Percentiles rank a stretch among this genome's conserved stretches.
Evolutionary conservation across 2,888 invertebrate species (phyloP).

Genomic region (Meloe dianella): DNA sequence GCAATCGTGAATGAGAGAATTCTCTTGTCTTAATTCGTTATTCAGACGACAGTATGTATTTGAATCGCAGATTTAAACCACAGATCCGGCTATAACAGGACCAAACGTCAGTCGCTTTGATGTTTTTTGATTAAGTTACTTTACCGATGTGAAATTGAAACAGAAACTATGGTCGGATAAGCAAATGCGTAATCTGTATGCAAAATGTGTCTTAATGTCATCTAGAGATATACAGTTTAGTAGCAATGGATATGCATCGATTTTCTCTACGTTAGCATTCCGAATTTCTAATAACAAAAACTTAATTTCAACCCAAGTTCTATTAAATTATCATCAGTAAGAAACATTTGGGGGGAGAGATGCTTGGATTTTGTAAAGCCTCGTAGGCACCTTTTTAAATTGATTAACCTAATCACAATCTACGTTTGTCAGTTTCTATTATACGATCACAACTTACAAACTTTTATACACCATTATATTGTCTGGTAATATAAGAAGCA

Average conservation of each 20-base stretch:
- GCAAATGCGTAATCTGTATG: slow-evolving; percentile 58
- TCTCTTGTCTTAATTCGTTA: slow-evolving; percentile 44
- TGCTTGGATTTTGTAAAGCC: not conserved
- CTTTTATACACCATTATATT: not conserved
- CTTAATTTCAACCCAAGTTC: slow-evolving; percentile 21
- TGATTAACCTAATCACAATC: slow-evolving; percentile 3
- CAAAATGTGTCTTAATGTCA: slow-evolving; percentile 48
- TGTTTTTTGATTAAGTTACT: slow-evolving; percentile 57
- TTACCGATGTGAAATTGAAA: slow-evolving; percentile 55
- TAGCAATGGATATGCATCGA: slow-evolving; percentile 28
- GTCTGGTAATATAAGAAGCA: not conserved
- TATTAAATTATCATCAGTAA: slow-evolving; percentile 27
- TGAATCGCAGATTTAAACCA: slow-evolving; percentile 51
- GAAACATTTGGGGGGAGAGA: not conserved
- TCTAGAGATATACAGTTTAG: slow-evolving; percentile 35
- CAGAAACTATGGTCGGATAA: slow-evolving; percentile 52
- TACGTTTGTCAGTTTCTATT: slow-evolving; percentile 6
- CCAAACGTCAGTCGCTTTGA: slow-evolving; percentile 55
- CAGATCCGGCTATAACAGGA: slow-evolving; percentile 42
- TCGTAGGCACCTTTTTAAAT: not conserved
- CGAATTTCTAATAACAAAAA: slow-evolving; percentile 36
- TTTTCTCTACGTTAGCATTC: slow-evolving; percentile 7
- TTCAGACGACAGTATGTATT: slow-evolving; percentile 43
- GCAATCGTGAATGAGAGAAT: slow-evolving; percentile 20
- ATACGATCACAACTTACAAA: not conserved